Conservation (phyloP, 2,888 invertebrate species). For the Mycalesis mineus region DNA sequence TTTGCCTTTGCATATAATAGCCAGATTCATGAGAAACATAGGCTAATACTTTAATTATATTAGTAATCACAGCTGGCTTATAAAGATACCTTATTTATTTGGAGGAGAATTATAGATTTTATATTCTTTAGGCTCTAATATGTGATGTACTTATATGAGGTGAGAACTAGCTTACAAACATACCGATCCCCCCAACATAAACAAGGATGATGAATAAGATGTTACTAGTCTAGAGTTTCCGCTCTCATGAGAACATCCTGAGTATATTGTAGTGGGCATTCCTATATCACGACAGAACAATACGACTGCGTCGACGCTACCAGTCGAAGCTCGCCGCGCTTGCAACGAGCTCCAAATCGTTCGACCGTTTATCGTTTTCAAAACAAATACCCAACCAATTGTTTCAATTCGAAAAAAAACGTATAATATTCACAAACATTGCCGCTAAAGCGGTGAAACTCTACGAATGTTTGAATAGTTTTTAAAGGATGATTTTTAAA, state of each 20-base stretch:
- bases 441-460: conserved; percentile 31
- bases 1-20: too few relatives aligned
- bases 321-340: conserved; percentile 42
- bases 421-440: conserved; percentile 71
- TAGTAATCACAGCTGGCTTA: too few relatives aligned
- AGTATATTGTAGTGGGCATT: conserved; percentile 48
- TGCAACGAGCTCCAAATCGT: conserved; percentile 36
- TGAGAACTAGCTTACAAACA: too few relatives aligned
- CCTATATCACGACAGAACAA: conserved; percentile 58
- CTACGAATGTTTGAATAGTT: conserved; percentile 37
- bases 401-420: conserved; percentile 67
- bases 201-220: conserved; percentile 40
- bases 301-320: conserved; percentile 46
- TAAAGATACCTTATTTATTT: too few relatives aligned
- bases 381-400: conserved; percentile 66
- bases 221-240: conserved; percentile 44
- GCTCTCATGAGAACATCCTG: conserved; percentile 57
- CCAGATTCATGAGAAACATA: too few relatives aligned
- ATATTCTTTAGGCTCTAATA: too few relatives aligned
- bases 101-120: too few relatives aligned
- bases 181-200: conserved; percentile 25
- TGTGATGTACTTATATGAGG: too few relatives aligned
- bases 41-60: too few relatives aligned
- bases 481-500: conserved; percentile 36
- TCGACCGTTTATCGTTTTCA: conserved; percentile 67